phyloP scores from a whole-genome alignment of 1,140 invertebrate genomes.

The Bombus soroeensis region DNA sequence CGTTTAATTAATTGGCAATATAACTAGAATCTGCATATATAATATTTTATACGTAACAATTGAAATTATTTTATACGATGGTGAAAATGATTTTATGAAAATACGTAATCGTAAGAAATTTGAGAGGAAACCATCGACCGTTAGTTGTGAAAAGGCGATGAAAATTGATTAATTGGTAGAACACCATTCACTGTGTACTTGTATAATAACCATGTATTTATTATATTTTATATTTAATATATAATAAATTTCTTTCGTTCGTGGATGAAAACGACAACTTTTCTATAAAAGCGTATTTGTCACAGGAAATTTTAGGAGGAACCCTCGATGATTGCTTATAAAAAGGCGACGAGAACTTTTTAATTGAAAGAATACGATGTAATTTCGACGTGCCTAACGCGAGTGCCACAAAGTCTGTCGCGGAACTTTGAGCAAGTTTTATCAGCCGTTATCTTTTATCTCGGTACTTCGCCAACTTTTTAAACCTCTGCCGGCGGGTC shows the following conservation, averaged over 20 bases:
- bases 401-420: conserved; percentile 40
- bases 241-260: too few species aligned
- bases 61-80: too few species aligned
- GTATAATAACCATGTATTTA: too few species aligned
- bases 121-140: neutral
- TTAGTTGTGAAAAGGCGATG: conserved; percentile 17
- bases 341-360: conserved; percentile 48
- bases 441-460: conserved; percentile 73
- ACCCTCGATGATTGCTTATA: conserved; percentile 28
- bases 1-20: neutral
- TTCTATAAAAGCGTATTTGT: neutral
- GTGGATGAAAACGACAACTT: too few species aligned
- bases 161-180: conserved; percentile 54
- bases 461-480: conserved; percentile 74
- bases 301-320: neutral
- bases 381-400: conserved; percentile 37
- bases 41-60: too few species aligned
- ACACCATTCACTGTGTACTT: too few species aligned
- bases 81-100: neutral
- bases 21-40: neutral
- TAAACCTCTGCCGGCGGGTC: conserved; percentile 77
- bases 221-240: too few species aligned
- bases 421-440: conserved; percentile 70
- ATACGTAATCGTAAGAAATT: neutral
- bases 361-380: conserved; percentile 51